phyloP scores from a whole-genome alignment of 2,888 invertebrate genomes.

The Syrista parreyssii region DNA sequence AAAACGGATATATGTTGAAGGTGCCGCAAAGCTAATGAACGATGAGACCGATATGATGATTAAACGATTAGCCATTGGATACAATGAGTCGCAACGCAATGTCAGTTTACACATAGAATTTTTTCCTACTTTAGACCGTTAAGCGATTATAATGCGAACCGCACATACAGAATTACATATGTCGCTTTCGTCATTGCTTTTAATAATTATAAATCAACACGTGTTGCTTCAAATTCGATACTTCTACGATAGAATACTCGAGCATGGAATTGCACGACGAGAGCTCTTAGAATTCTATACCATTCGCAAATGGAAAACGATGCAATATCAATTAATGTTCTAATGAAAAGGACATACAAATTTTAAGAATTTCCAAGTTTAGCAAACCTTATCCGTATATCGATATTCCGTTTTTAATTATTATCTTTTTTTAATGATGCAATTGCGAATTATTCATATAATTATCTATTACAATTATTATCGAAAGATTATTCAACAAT shows the following conservation, averaged over 20 bases:
- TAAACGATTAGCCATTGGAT: slow-evolving; percentile 36
- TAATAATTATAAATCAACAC: background rate
- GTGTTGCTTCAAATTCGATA: background rate
- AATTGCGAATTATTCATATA: slow-evolving; percentile 30
- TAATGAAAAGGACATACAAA: slow-evolving; percentile 24
- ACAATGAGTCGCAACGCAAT: slow-evolving; percentile 41
- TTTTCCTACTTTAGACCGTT: slow-evolving; percentile 31
- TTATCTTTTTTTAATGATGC: slow-evolving; percentile 34
- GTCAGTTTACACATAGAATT: slow-evolving; percentile 34
- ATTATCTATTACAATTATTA: slow-evolving; percentile 9
- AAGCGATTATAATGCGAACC: slow-evolving; percentile 25
- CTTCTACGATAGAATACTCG: background rate
- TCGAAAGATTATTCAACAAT: slow-evolving; percentile 1
- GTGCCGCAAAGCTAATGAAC: background rate
- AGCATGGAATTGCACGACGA: background rate
- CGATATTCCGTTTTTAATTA: slow-evolving; percentile 41
- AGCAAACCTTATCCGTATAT: slow-evolving; percentile 44
- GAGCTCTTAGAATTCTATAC: background rate
- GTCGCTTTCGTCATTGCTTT: slow-evolving; percentile 12
- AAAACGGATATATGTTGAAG: slow-evolving; percentile 23
- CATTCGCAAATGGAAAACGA: background rate
- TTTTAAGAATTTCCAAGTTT: slow-evolving; percentile 49
- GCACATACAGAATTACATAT: slow-evolving; percentile 18
- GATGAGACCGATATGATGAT: slow-evolving; percentile 20
- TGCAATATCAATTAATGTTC: slow-evolving; percentile 2